A percentile compares a stretch with the other conserved stretches of the same genome.
Conservation (phyloP, 1,140 invertebrate species). For the Drosophila pachea region DNA sequence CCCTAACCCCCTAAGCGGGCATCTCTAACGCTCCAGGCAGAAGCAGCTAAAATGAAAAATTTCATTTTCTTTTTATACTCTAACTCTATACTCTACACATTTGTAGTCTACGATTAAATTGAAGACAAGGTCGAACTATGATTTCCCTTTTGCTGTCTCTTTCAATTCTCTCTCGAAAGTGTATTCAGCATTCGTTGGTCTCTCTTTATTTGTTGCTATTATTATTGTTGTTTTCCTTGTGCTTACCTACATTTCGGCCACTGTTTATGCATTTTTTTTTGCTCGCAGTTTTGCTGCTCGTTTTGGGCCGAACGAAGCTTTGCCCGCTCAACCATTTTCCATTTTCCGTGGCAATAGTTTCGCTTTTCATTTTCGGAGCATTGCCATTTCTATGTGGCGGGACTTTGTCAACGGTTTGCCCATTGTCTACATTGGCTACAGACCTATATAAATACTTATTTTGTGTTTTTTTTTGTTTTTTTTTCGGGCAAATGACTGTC, state of each 20-base stretch:
- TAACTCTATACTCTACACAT: no score
- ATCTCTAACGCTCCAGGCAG: not conserved
- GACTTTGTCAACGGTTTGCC: conserved; percentile 29
- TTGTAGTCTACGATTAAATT: no score
- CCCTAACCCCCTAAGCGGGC: not conserved
- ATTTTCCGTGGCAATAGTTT: conserved; percentile 59
- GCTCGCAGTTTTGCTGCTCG: conserved; percentile 24
- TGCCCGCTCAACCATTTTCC: conserved; percentile 22
- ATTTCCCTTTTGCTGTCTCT: no score
- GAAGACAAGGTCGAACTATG: no score
- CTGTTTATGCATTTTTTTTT: conserved; percentile 46
- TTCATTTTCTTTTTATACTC: not conserved
- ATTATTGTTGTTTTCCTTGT: conserved; percentile 28
- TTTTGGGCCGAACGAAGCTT: conserved; percentile 27
- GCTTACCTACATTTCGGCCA: conserved; percentile 45
- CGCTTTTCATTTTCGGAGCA: conserved; percentile 62
- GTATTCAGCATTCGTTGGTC: not conserved
- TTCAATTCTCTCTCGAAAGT: not conserved
- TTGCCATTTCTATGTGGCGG: conserved; percentile 16
- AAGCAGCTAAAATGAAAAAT: not conserved
- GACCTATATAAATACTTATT: not conserved
- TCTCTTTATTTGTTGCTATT: not conserved
- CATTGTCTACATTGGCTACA: conserved; percentile 36
- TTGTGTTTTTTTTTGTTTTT: no score
- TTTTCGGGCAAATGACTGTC: conserved; percentile 47